Conservation (phyloP, 2,797 vertebrate species). For the Eulemur rubriventer region DNA sequence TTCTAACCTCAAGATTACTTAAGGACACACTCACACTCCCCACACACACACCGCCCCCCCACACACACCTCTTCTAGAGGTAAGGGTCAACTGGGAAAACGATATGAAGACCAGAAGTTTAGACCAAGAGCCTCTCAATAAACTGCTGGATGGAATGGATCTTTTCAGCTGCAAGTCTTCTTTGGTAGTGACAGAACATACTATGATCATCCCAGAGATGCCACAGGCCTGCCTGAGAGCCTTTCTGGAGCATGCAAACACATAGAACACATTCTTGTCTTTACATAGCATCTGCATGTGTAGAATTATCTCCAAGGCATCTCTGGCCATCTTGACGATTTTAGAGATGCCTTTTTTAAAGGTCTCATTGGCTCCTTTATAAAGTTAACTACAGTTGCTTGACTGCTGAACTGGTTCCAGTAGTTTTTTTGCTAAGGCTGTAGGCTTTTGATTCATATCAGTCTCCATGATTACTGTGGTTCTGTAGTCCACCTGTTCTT, state of each 20-base stretch:
- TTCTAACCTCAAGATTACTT: background rate
- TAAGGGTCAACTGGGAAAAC: background rate
- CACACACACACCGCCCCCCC: background rate
- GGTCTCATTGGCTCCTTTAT: conserved; percentile 93
- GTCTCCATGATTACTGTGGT: conserved; percentile 79
- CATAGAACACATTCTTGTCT: conserved; percentile 92
- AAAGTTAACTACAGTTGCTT: conserved; percentile 92
- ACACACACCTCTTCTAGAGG: background rate
- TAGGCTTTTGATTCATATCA: conserved; percentile 94
- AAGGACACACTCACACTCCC: background rate
- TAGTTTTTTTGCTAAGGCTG: conserved; percentile 91
- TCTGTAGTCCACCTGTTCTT: background rate
- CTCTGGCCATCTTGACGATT: conserved; percentile 94
- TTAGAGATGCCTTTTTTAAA: conserved; percentile 92
- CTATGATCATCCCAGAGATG: conserved; percentile 90
- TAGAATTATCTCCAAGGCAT: conserved; percentile 93
- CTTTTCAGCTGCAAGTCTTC: conserved; percentile 93
- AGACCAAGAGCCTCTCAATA: conserved; percentile 92
- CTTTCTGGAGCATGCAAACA: conserved; percentile 93
- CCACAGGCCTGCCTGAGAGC: conserved; percentile 90
- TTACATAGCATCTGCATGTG: conserved; percentile 92
- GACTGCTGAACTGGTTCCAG: conserved; percentile 93
- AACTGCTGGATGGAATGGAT: conserved; percentile 92
- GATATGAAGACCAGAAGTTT: conserved; percentile 55
- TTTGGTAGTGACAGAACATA: conserved; percentile 93